Evolutionary conservation across 53 echinoderm and acorn worm species (phyloP).

Genomic region (Paracentrotus lividus): DNA sequence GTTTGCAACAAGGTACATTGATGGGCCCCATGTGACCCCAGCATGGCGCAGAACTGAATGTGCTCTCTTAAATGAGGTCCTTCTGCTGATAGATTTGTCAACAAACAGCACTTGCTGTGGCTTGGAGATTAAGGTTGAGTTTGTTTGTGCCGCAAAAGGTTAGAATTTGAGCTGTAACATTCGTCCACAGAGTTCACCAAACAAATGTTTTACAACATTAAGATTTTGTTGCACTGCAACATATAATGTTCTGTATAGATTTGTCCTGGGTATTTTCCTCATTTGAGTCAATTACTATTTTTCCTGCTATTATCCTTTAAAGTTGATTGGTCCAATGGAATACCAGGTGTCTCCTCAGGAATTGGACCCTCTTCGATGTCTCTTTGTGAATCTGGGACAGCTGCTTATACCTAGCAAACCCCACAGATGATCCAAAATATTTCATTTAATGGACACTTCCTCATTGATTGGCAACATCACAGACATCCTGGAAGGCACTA

Average conservation of each 20-base stretch:
- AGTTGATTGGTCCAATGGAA: not conserved
- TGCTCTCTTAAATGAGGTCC: conserved; percentile 49
- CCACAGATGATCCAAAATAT: conserved; percentile 61
- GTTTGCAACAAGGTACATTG: conserved; percentile 7
- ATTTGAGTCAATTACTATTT: not conserved
- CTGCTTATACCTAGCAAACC: too few species aligned
- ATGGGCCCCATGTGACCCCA: not conserved
- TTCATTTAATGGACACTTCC: conserved; percentile 58
- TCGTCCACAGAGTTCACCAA: conserved; percentile 63
- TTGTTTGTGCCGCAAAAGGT: conserved; percentile 40
- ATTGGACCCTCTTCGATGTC: not conserved
- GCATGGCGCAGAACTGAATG: conserved; percentile 31
- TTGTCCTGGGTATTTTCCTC: not conserved
- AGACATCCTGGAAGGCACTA: conserved; percentile 42
- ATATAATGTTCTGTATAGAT: not conserved
- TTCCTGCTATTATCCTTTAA: not conserved
- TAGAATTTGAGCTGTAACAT: conserved; percentile 47
- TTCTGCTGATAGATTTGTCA: conserved; percentile 46
- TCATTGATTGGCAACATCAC: conserved; percentile 42
- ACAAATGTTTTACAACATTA: not conserved
- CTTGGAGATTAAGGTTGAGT: conserved; percentile 30
- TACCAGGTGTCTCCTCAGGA: not conserved
- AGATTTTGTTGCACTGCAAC: not conserved
- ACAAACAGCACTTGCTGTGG: conserved; percentile 38
- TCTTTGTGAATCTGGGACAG: conserved; percentile 53